Base-by-base conservation (phyloP, 2,888 invertebrate genomes). In the Liposcelis brunnea region DNA sequence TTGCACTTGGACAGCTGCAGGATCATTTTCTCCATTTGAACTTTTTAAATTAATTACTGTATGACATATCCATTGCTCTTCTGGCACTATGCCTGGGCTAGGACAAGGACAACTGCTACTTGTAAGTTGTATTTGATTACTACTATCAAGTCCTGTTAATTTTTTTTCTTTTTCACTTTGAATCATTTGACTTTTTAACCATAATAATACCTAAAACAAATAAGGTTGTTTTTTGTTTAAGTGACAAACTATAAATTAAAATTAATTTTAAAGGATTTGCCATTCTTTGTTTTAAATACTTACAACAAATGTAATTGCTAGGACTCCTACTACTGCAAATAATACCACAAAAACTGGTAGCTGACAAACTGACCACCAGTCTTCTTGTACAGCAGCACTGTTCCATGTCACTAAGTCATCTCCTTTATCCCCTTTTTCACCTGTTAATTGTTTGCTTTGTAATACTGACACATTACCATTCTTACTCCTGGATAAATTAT, bases 131-230 rank as follows among this genome's bases (percentile, higher is more conserved):
- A 45, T 33, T 45, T 43, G 44, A 38, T 47, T 31, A 31, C 48
- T 33, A 12, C 48, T 37, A n/a, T 40, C 48, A 31, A 47, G 45
- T 32, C 48, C 47, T 31, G 38, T 38, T n/a, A 38, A 42, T 21
- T 48, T 46, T 47, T 52, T 49, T 21, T 50, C 50, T 35, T 48
- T 37, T 21, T 45, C 47, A 36, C 47, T 45, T 19, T 47, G 32
- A 46, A 52, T 49, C 54, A 55, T 55, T 49, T 54, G 55, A 47
- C 51, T 55, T 49, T 52, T 54, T 45, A 54, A 49, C 55, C 55
- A 55, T 47, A 54, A 46, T 42, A 55, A 46, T 36, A 55, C 49
- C 55, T 55, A 43, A 7, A 48, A 49, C 40, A n/a, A n/a, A n/a
- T n/a, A n/a, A n/a, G n/a, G n/a, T n/a, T n/a, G n/a, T n/a, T n/a